Base-by-base conservation (phyloP, 2,113 vertebrate genomes). In the Vicugna pacos region DNA sequence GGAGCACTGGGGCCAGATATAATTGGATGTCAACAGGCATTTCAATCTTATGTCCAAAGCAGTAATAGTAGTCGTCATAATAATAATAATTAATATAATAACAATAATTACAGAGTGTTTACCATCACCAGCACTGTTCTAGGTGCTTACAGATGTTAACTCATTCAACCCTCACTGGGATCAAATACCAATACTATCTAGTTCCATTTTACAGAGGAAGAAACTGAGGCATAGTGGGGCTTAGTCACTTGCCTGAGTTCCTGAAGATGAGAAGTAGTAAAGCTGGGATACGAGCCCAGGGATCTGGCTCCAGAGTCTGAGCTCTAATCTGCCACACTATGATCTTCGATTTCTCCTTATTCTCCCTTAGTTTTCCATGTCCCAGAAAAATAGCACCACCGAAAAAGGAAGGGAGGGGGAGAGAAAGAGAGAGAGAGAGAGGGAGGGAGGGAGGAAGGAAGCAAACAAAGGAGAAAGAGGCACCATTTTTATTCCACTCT, bases 221-320 rank as follows among this genome's bases (percentile, higher is more conserved):
- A 86, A 69, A 82, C 54, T 0, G 13, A 70, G 91, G 77, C 20
- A 15, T 1, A 7, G 0, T 28, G 30, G 35, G 14, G 19, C 48
- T 20, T 48, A 28, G 6, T 48, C 46, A 22, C 64, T 67, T 72
- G 58, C 76, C 75, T 28, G 22, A n/a, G n/a, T 32, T 38, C 50
- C 76, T n/a, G 72, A 56, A 42, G 76, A 15, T 42, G 42, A 0
- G 6, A 22, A 77, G n/a, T 8, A n/a, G 32, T 20, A 24, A 12
- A 30, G 35, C 15, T 16, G 35, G 2, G 13, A 17, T 8, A 9
- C 4, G 52, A 69, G n/a, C 2, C 24, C 60, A 22, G n/a, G 28
- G 15, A 0, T 5, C 46, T 42, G 48, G 15, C 19, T 15, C 85
- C 26, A 3, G n/a, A 52, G 20, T 5, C 54, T 0, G n/a, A 17